A percentile compares a stretch with the other conserved stretches of the same genome.
phyloP scores from a whole-genome alignment of 2,113 vertebrate species.

The Pteropus alecto region DNA sequence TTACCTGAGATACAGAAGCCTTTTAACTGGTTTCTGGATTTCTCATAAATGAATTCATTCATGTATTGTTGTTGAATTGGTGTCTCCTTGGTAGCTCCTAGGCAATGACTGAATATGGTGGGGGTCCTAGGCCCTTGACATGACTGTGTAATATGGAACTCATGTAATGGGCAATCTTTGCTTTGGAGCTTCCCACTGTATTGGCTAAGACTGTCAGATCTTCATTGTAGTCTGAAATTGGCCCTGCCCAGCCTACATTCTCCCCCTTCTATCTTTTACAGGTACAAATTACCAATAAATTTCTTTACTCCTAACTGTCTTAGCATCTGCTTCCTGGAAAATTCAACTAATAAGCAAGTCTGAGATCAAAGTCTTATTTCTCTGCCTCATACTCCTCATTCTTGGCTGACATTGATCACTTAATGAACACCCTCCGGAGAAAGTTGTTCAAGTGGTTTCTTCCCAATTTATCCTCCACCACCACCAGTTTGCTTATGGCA shows the following conservation, averaged over 20 bases:
- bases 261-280: neutral
- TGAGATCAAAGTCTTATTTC: neutral
- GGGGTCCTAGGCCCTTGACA: neutral
- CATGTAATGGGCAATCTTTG: neutral
- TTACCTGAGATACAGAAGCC: neutral
- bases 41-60: neutral
- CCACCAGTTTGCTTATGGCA: neutral
- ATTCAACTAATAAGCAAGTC: neutral
- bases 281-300: neutral
- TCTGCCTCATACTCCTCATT: neutral
- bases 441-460: neutral
- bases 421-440: neutral
- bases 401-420: neutral
- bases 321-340: neutral
- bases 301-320: neutral
- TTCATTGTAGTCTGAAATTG: neutral
- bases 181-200: neutral
- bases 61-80: neutral
- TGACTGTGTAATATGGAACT: neutral
- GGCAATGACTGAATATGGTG: neutral
- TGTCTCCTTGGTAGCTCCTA: neutral
- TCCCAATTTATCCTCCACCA: neutral
- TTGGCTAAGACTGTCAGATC: neutral
- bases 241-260: neutral
- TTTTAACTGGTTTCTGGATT: neutral